phyloP scores from a whole-genome alignment of 2,888 invertebrate species.

The Lithosia quadra region DNA sequence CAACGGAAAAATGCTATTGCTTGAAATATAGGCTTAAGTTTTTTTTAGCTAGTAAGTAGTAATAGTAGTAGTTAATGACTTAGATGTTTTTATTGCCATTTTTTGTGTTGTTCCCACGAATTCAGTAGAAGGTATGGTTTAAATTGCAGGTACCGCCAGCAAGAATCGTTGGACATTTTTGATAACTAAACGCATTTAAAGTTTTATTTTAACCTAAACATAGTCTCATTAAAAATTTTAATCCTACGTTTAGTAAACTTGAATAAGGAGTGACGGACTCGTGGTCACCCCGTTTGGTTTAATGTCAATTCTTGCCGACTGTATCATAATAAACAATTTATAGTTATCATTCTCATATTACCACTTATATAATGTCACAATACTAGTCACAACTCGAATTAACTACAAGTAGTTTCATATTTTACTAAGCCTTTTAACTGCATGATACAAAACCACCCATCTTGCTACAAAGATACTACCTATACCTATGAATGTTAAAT shows the following conservation, averaged over 20 bases:
- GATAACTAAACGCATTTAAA: background rate
- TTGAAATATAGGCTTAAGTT: constrained; percentile 5
- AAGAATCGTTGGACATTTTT: background rate
- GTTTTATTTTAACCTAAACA: too few species aligned
- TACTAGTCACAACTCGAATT: constrained; percentile 12
- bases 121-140: background rate
- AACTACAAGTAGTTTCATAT: background rate
- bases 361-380: background rate
- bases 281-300: too few species aligned
- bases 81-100: background rate
- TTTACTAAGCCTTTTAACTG: background rate
- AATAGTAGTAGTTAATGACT: background rate
- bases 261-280: too few species aligned
- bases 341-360: background rate
- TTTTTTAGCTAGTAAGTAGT: background rate
- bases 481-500: too few species aligned
- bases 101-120: too few species aligned
- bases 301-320: background rate
- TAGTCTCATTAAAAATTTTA: too few species aligned
- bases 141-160: background rate
- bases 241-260: background rate
- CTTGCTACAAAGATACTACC: background rate
- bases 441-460: background rate
- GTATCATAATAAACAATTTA: background rate
- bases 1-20: constrained; percentile 52